Conservation (phyloP, 2,888 invertebrate genomes). For the Andrena camellia region DNA sequence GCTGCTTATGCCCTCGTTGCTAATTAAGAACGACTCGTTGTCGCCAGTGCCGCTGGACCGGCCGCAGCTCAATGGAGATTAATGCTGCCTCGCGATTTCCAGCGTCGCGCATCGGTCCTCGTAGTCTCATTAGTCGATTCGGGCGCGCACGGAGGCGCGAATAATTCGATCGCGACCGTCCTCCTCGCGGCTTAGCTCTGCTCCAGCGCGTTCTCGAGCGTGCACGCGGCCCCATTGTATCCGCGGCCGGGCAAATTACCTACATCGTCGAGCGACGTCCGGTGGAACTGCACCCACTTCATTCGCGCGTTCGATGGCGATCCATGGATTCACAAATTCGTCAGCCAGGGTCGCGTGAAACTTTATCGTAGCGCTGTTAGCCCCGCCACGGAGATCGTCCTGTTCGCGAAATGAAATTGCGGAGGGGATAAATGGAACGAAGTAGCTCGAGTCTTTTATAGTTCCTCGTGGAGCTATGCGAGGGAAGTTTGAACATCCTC, state of each 20-base stretch:
- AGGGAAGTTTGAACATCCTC: not conserved
- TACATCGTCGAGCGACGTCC: conserved; percentile 15
- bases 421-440: not conserved
- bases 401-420: not conserved
- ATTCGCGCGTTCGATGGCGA: not conserved
- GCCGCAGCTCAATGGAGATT: conserved; percentile 67
- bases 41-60: conserved; percentile 46
- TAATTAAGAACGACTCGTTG: conserved; percentile 66
- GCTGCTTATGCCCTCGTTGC: conserved; percentile 49
- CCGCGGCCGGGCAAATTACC: conserved; percentile 25
- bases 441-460: not conserved
- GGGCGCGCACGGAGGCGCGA: conserved; percentile 34
- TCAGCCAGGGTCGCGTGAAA: not conserved
- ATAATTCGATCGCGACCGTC: conserved; percentile 57
- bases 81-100: conserved; percentile 61
- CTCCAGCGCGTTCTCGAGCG: conserved; percentile 30
- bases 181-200: conserved; percentile 3
- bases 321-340: not conserved
- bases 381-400: not conserved
- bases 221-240: conserved; percentile 19
- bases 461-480: not conserved
- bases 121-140: conserved; percentile 57
- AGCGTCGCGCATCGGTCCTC: conserved; percentile 51
- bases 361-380: not conserved
- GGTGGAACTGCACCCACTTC: conserved; percentile 14